Percentiles rank a stretch among this genome's conserved stretches.
phyloP scores from a whole-genome alignment of 1,140 invertebrate genomes.

The Marisa cornuarietis region DNA sequence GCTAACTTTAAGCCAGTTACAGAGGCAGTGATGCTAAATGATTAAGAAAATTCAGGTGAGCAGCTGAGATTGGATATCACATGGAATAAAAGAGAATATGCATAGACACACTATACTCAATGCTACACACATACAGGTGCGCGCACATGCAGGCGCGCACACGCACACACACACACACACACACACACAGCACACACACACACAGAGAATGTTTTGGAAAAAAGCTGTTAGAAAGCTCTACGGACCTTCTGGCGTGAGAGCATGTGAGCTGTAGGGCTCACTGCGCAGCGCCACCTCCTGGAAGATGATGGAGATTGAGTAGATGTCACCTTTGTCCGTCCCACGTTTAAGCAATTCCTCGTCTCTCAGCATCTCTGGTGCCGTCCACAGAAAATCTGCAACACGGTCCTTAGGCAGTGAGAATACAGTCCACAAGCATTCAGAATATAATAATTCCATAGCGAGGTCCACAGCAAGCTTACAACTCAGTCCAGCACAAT shows the following conservation, averaged over 20 bases:
- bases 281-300: conserved; percentile 56
- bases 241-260: conserved; percentile 83
- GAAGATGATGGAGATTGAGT: conserved; percentile 93
- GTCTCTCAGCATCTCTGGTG: conserved; percentile 87
- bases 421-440: no score
- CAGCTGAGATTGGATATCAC: no score
- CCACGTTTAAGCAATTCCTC: conserved; percentile 66
- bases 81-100: background rate
- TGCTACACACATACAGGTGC: background rate
- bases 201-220: background rate
- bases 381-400: conserved; percentile 87
- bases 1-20: no score
- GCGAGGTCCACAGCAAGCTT: background rate
- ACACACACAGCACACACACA: conserved; percentile 15
- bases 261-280: conserved; percentile 66
- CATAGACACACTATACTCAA: background rate
- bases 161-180: conserved; percentile 20
- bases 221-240: conserved; percentile 2
- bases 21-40: no score
- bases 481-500: background rate
- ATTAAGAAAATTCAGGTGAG: no score
- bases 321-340: conserved; percentile 91
- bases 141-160: conserved; percentile 12
- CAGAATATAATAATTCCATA: no score
- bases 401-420: background rate